Percentiles rank a stretch among this genome's conserved stretches.
phyloP scores from a whole-genome alignment of 2,888 invertebrate genomes.

The Phortica magna region DNA sequence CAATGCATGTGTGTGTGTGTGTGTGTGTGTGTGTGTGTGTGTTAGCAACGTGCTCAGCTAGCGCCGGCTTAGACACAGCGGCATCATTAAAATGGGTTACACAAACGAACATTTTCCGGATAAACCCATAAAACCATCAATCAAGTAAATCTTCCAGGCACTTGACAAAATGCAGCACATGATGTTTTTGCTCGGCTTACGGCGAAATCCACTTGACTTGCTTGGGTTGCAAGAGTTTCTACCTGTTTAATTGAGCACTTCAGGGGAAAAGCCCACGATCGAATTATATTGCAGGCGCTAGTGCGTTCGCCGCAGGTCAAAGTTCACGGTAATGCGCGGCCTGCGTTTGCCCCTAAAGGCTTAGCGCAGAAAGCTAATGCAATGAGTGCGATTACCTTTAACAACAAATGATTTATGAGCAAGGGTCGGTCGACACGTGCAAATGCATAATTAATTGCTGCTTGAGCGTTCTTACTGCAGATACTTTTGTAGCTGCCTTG shows the following conservation, averaged over 20 bases:
- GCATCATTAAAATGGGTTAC: constrained; percentile 57
- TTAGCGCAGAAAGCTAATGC: no score
- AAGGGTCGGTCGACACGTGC: no score
- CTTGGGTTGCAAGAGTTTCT: not conserved
- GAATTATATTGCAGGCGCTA: no score
- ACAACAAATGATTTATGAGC: no score
- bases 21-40: no score
- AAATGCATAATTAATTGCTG: constrained; percentile 6
- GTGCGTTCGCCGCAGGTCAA: no score
- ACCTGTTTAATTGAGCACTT: constrained; percentile 1
- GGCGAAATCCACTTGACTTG: constrained; percentile 26
- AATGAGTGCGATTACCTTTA: no score
- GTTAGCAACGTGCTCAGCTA: not conserved
- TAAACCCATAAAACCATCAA: constrained; percentile 71
- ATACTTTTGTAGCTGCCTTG: not conserved
- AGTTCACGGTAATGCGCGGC: no score
- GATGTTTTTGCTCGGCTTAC: not conserved
- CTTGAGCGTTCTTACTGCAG: not conserved
- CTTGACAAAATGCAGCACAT: constrained; percentile 36
- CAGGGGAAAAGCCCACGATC: not conserved
- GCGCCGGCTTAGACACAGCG: constrained; percentile 52
- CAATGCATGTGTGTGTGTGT: no score
- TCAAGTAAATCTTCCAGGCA: constrained; percentile 19
- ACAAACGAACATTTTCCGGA: constrained; percentile 54
- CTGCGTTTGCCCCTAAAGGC: no score